Base-by-base conservation (phyloP, 2,888 invertebrate genomes). In the Conomelus anceps region DNA sequence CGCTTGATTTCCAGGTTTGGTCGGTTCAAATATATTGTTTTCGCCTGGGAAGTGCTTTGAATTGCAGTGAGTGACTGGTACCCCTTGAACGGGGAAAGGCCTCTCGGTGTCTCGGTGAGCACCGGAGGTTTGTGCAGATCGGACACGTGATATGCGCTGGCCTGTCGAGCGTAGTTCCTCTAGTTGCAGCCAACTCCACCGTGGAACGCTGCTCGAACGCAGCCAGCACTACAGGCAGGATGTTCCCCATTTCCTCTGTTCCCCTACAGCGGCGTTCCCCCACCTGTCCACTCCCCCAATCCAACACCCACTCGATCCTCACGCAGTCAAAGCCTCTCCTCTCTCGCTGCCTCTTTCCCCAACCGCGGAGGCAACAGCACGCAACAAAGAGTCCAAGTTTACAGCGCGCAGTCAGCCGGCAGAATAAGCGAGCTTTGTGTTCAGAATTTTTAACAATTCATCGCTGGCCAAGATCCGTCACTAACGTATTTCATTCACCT, bases 1-100 rank as follows among this genome's bases (percentile, higher is more conserved):
- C n/a, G n/a, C n/a, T n/a, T n/a, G n/a, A n/a, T n/a, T n/a, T n/a
- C n/a, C n/a, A n/a, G n/a, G n/a, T n/a, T n/a, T n/a, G n/a, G 26
- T 26, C 11, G 26, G 11, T 26, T 26, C 26, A 26, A 91, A 91
- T 89, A 90, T 90, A 88, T 88, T 90, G 90, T 88, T 89, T 90
- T 85, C 89, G 89, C 85, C 90, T 91, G 84, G 89, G 89, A 26
- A 92, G 89, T 85, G 90, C 24, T 84, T 87, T 88, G 88, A 90
- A 89, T 90, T 86, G 88, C 13, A 91, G 91, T 84, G 92, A 90
- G 89, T 90, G n/a, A n/a, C n/a, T n/a, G n/a, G n/a, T n/a, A n/a
- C 63, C 63, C 63, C n/a, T n/a, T n/a, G 63, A n/a, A 13, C 63
- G 20, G 63, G 63, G 13, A 63, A 63, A 63, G 63, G n/a, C n/a